Conservation (phyloP, 2,113 vertebrate genomes). For the Argyrosomus japonicus region DNA sequence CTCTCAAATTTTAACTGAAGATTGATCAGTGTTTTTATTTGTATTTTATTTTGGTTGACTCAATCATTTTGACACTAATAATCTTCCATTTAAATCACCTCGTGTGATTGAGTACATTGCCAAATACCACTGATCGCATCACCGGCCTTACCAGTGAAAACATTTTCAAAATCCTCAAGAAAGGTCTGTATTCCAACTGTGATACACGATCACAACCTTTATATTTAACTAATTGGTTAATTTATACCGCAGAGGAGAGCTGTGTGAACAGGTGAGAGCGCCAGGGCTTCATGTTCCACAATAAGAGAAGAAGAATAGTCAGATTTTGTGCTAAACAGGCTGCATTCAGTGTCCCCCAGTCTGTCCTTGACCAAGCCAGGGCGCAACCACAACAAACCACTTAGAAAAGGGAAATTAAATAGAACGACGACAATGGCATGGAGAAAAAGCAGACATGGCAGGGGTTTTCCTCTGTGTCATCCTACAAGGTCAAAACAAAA, state of each 20-base stretch:
- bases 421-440: conserved; percentile 70
- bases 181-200: background rate
- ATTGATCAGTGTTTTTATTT: background rate
- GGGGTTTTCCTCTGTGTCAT: conserved; percentile 73
- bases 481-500: conserved; percentile 70
- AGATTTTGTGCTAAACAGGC: conserved; percentile 47
- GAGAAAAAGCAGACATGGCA: conserved; percentile 61
- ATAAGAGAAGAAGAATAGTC: conserved; percentile 22
- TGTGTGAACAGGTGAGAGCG: conserved; percentile 23
- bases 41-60: background rate
- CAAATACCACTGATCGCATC: background rate
- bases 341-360: conserved; percentile 50
- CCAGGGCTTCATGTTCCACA: background rate
- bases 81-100: background rate
- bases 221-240: conserved; percentile 10
- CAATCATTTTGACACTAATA: background rate
- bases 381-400: conserved; percentile 76
- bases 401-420: conserved; percentile 79
- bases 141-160: background rate
- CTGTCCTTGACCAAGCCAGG: conserved; percentile 75
- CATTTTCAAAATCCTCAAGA: background rate
- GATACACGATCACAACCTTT: conserved; percentile 29
- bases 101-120: background rate
- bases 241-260: background rate
- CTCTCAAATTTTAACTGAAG: background rate